Conservation (phyloP, 2,888 invertebrate species). For the Hyles lineata region DNA sequence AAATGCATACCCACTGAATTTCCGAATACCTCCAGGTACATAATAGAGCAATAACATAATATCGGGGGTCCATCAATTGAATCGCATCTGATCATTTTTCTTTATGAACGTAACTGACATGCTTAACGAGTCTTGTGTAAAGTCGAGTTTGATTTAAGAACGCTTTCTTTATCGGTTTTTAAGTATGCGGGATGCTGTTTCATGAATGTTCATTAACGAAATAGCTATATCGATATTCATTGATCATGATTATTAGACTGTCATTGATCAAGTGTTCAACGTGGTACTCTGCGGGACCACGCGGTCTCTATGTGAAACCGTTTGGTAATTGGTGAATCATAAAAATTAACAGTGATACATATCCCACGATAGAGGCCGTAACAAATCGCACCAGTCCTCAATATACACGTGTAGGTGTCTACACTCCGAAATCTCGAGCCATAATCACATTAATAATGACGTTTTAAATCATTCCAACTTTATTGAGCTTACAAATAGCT, state of each 20-base stretch:
- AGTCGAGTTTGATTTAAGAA: slow-evolving; percentile 50
- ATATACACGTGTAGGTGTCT: slow-evolving; percentile 56
- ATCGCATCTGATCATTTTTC: slow-evolving; percentile 49
- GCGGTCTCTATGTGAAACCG: slow-evolving; percentile 3
- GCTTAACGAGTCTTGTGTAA: slow-evolving; percentile 58
- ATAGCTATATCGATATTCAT: slow-evolving; percentile 65
- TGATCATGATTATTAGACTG: slow-evolving; percentile 67
- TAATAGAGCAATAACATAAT: slow-evolving; percentile 63
- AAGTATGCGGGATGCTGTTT: slow-evolving; percentile 64
- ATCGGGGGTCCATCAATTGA: slow-evolving; percentile 54
- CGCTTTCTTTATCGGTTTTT: slow-evolving; percentile 64
- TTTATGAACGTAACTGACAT: slow-evolving; percentile 58
- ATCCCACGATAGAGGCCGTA: slow-evolving; percentile 54
- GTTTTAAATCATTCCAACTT: slow-evolving; percentile 29
- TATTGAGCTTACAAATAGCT: slow-evolving; percentile 32
- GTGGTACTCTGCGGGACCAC: slow-evolving; percentile 35
- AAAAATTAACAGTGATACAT: slow-evolving; percentile 64
- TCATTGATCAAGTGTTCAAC: slow-evolving; percentile 58
- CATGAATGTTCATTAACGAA: slow-evolving; percentile 67
- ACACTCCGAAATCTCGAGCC: slow-evolving; percentile 44
- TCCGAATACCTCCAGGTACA: slow-evolving; percentile 59
- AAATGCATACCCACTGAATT: slow-evolving; percentile 61
- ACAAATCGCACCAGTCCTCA: slow-evolving; percentile 64
- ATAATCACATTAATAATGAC: slow-evolving; percentile 43
- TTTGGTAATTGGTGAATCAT: slow-evolving; percentile 38